phyloP scores from a whole-genome alignment of 2,113 vertebrate genomes.

The Hippocampus barbouri region DNA sequence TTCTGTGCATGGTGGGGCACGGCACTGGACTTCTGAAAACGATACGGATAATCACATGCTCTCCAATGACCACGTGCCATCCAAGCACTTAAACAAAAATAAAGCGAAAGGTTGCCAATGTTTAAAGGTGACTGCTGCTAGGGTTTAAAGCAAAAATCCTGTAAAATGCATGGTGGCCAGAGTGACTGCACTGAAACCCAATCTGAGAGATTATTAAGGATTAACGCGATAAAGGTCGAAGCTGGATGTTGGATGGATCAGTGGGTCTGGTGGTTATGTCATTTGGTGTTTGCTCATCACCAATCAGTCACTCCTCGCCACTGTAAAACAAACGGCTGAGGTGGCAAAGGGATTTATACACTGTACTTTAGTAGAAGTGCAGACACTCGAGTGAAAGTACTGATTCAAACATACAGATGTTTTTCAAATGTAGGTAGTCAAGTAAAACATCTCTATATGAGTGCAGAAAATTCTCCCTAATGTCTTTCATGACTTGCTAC shows the following conservation, averaged over 20 bases:
- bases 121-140: conserved; percentile 18
- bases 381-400: no score
- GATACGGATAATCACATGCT: conserved; percentile 36
- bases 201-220: conserved; percentile 65
- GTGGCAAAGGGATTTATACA: neutral
- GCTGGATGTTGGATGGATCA: conserved; percentile 60
- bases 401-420: no score
- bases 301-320: neutral
- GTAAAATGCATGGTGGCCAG: conserved; percentile 7
- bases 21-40: conserved; percentile 31
- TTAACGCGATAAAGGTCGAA: conserved; percentile 58
- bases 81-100: neutral
- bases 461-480: no score
- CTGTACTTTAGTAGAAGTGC: no score
- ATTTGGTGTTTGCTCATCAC: conserved; percentile 29
- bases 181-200: conserved; percentile 26
- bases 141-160: conserved; percentile 24
- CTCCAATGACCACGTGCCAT: conserved; percentile 13
- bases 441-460: no score
- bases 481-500: no score
- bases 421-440: no score
- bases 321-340: neutral
- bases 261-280: conserved; percentile 49
- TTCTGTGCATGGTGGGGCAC: neutral
- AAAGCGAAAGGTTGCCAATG: neutral